Evolutionary conservation across 2,797 vertebrate species (phyloP), one percentile per base, ranked within the genome.

Genomic region (Epinephelus awoara): DNA sequence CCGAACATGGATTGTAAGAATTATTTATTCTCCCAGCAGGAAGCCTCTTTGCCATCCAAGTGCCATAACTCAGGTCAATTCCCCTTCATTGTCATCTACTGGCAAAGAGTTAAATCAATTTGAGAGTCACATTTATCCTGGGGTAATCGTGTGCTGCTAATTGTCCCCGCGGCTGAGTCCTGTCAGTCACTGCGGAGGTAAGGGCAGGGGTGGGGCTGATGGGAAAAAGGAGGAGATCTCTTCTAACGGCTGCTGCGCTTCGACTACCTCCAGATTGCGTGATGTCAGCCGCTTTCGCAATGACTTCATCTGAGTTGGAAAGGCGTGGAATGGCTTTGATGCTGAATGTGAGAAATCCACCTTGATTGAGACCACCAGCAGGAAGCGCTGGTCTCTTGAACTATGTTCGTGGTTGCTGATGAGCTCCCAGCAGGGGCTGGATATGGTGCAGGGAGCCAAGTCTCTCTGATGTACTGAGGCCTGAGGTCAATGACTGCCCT

Each of bases 101-200:
- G 52, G 55, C 69, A 79, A 67, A 83, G 67, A 82, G 74, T 80
- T 79, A 67, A 87, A 90, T 91, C 85, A 85, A 72, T 90, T 88
- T 68, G 67, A 72, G 75, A 73, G 80, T 85, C 71, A 69, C 67
- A 62, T 50, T 81, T 61, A 79, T 85, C 55, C 75, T 18, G 59
- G 52, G 64, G 72, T 84, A 86, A 86, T 86, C 23, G 65, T 50
- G 54, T 74, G 25, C 51, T 50, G 62, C 70, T 91, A 89, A 92
- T 88, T 86, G 85, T 83, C 69, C 79, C 56, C 11, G 27, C 61
- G 71, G 89, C 80, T 80, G 78, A 87, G 74, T 77, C 17, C 80
- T 82, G 86, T 89, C 87, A 85, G 72, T 82, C 83, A 72, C 40
- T n/a, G 3, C 2, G n/a, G 46, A 13, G 42, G 15, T 14, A n/a